These are phyloP conservation scores for Maniola jurtina DNA, from an alignment of 1,140 invertebrate species.

Conservation along the genomic window DNA sequence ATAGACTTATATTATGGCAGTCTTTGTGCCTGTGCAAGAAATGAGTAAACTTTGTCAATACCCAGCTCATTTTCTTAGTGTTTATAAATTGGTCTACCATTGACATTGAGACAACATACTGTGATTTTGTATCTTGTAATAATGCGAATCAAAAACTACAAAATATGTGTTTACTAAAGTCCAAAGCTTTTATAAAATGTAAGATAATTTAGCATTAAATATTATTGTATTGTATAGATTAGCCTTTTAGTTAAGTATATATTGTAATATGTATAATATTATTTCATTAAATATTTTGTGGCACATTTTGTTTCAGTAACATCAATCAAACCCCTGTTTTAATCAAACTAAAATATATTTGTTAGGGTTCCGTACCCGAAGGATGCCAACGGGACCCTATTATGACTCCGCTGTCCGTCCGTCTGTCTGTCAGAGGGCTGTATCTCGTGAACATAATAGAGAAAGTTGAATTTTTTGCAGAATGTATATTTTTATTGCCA, in stretches of 20 bases:
- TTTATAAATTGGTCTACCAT: constrained; percentile 13
- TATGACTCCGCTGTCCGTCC: too few relatives aligned
- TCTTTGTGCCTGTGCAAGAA: too few relatives aligned
- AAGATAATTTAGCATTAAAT: constrained; percentile 26
- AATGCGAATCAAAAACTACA: constrained; percentile 24
- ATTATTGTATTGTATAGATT: constrained; percentile 33
- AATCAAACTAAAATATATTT: too few relatives aligned
- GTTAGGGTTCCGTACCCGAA: too few relatives aligned
- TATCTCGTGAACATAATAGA: too few relatives aligned
- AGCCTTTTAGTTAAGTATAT: constrained; percentile 28
- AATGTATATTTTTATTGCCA: too few relatives aligned
- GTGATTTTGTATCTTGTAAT: constrained; percentile 38
- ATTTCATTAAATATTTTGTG: constrained; percentile 48
- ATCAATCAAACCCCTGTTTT: neutral
- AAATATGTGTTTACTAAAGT: constrained; percentile 33
- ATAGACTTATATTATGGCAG: too few relatives aligned
- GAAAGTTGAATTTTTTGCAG: too few relatives aligned
- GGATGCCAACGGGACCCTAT: too few relatives aligned
- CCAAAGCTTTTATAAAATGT: constrained; percentile 35
- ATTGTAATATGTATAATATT: constrained; percentile 37
- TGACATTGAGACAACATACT: constrained; percentile 22
- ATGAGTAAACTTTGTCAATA: too few relatives aligned
- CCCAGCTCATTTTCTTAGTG: neutral
- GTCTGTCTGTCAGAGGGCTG: too few relatives aligned
- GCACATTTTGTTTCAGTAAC: constrained; percentile 13